phyloP scores from a whole-genome alignment of 2,113 vertebrate genomes.

The Micromys minutus region DNA sequence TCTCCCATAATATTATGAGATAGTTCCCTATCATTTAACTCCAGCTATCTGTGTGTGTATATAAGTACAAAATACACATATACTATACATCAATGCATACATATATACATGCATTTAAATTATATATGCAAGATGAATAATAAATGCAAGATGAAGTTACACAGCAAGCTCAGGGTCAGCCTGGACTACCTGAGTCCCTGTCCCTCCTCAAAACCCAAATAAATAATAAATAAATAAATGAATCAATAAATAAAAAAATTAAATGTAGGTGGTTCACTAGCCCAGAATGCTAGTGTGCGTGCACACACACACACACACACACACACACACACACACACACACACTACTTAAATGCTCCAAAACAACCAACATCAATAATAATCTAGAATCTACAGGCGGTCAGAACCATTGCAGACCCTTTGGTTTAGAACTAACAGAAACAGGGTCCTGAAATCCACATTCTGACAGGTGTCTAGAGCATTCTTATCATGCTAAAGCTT shows the following conservation, averaged over 20 bases:
- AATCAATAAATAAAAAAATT: background rate
- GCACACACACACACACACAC: background rate
- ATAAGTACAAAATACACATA: background rate
- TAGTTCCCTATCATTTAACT: background rate
- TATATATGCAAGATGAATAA: no score
- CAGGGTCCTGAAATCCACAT: background rate
- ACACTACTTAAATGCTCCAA: background rate
- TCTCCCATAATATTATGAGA: background rate
- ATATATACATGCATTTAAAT: conserved; percentile 7
- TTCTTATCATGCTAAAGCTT: background rate
- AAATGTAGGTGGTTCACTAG: background rate
- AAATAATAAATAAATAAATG: background rate
- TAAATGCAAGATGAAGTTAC: background rate
- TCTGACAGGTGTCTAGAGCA: background rate
- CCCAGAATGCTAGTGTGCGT: conserved; percentile 1
- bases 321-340: background rate
- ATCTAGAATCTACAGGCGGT: background rate
- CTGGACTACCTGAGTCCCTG: background rate
- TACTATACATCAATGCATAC: background rate
- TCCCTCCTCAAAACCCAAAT: background rate
- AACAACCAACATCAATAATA: background rate
- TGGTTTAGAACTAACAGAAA: background rate
- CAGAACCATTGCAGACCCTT: background rate
- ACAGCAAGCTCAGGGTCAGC: background rate
- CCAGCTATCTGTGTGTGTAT: background rate